Base-by-base conservation (phyloP, 1,140 invertebrate species). In the Caligus rogercresseyi region DNA sequence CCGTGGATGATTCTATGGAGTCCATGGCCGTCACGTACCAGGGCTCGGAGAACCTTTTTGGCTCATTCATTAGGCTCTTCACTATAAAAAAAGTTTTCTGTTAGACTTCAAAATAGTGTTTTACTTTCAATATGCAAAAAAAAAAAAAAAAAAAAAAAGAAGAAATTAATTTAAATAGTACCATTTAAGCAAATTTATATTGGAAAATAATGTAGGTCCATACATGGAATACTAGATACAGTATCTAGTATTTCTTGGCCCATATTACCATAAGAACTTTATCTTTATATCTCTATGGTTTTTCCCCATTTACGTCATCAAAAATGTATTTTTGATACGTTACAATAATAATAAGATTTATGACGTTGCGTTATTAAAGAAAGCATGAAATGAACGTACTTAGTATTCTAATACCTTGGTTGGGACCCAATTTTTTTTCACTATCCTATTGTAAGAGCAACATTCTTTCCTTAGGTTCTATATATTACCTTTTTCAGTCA, bases 21-120 rank as follows among this genome's bases (percentile, higher is more conserved):
- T 25, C 51, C 23, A 58, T 53, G n/a, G 24, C 52, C 63, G 25
- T 16, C 1, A 21, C 57, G 24, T 60, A 60, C 57, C 57, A 60
- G 21, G 57, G 23, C 26, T 60, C 24, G 21, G 20, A 60, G n/a
- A 15, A 18, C 20, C 18, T 19, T 43, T 60, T 20, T 20, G 25
- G 18, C 18, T 68, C 68, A 62, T 65, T 57, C 68, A 76, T 72
- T 67, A 69, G 54, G 51, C 62, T 52, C 1, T 67, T 69, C 1
- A 66, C 57, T 24, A 54, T 63, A 57, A 58, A 21, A 21, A 15
- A 64, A 59, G 24, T 57, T 63, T 54, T 66, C 58, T n/a, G n/a
- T n/a, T n/a, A n/a, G n/a, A n/a, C n/a, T 67, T 61, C 59, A 24
- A 66, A 56, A 56, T 20, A 20, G 31, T 43, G n/a, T 43, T 11